Conservation (phyloP, 2,113 vertebrate species). For the Gobius niger region DNA sequence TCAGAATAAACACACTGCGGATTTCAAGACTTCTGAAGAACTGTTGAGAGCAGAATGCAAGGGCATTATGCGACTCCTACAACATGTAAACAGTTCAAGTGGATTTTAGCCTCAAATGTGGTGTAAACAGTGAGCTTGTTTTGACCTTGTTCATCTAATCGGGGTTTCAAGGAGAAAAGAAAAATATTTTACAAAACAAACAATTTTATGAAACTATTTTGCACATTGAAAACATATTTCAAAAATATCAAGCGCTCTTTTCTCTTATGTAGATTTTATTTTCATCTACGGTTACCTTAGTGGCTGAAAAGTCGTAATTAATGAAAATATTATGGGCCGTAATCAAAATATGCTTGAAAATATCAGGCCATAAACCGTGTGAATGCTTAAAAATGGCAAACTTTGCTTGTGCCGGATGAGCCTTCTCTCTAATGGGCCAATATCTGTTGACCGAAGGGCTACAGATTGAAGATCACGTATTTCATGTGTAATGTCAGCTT, state of each 20-base stretch:
- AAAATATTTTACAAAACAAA: too few relatives aligned
- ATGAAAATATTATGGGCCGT: too few relatives aligned
- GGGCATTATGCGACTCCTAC: neutral
- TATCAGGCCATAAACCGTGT: too few relatives aligned
- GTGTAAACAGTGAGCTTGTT: too few relatives aligned
- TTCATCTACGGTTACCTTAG: neutral
- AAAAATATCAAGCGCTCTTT: too few relatives aligned
- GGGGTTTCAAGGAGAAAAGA: too few relatives aligned
- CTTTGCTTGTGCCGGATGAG: conserved; percentile 13
- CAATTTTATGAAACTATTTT: neutral
- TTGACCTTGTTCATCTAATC: too few relatives aligned
- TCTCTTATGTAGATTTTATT: too few relatives aligned
- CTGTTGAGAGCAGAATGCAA: neutral
- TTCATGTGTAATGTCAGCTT: conserved; percentile 27
- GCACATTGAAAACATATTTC: conserved; percentile 2
- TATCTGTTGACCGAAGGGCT: neutral
- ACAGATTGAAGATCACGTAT: conserved; percentile 11
- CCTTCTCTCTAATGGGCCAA: conserved; percentile 1
- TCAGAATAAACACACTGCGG: neutral
- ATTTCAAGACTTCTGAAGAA: neutral
- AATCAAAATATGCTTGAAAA: too few relatives aligned
- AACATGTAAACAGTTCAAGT: neutral
- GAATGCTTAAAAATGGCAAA: neutral
- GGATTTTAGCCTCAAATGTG: too few relatives aligned
- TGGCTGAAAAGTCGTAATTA: too few relatives aligned